Conservation (phyloP, 2,888 invertebrate genomes). For the Dynastes maya region DNA sequence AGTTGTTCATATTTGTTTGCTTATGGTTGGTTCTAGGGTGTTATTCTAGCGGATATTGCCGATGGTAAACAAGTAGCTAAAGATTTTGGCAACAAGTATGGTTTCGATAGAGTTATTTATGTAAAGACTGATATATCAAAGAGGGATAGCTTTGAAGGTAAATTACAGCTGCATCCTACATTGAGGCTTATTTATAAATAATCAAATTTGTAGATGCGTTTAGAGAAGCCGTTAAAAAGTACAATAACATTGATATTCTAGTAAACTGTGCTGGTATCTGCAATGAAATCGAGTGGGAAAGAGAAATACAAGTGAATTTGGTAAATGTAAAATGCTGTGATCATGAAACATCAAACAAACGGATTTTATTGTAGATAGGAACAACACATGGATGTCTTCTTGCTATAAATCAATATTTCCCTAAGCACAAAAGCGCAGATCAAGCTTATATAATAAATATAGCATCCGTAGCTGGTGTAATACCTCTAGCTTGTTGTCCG, state of each 20-base stretch:
- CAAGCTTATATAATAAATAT: constrained; percentile 36
- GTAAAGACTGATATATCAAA: constrained; percentile 48
- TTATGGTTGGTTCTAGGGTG: constrained; percentile 39
- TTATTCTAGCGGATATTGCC: constrained; percentile 48
- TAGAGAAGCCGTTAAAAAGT: constrained; percentile 16
- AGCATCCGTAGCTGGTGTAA: constrained; percentile 29
- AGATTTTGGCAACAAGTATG: constrained; percentile 19
- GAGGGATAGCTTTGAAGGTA: constrained; percentile 53
- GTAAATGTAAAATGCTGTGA: constrained; percentile 1
- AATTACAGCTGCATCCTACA: background rate
- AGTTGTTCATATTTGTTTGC: too few species aligned
- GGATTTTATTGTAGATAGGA: constrained; percentile 2
- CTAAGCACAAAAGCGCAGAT: constrained; percentile 22
- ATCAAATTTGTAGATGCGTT: constrained; percentile 37
- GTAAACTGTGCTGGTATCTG: constrained; percentile 39
- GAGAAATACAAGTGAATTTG: constrained; percentile 35
- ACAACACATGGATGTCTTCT: constrained; percentile 31
- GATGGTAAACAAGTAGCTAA: constrained; percentile 39
- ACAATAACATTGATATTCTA: constrained; percentile 34
- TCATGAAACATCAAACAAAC: background rate
- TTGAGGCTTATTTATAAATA: too few species aligned
- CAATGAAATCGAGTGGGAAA: constrained; percentile 33
- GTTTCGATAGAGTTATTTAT: constrained; percentile 41
- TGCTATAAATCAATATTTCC: constrained; percentile 34
- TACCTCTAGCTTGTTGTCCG: background rate